Evolutionary conservation across 1,140 invertebrate species (phyloP).

Genomic region (Listronotus oregonensis): DNA sequence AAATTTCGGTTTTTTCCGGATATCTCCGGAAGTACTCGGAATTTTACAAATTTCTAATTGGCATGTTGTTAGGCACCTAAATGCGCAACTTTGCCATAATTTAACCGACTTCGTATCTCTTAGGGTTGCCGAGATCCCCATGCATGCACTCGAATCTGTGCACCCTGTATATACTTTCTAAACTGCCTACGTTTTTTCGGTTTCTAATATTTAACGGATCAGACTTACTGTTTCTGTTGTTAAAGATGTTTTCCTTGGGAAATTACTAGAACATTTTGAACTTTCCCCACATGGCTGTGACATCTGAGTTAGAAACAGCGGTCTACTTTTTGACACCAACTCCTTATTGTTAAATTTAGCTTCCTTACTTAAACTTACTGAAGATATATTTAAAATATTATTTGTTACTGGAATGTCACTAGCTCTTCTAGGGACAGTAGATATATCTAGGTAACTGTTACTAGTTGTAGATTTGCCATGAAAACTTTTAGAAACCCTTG

Average conservation of each 20-base stretch:
- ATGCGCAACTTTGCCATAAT: too few relatives aligned
- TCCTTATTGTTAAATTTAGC: background rate
- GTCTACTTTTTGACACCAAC: constrained; percentile 8
- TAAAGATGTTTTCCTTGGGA: constrained; percentile 35
- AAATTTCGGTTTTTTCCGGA: too few relatives aligned
- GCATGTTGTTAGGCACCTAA: too few relatives aligned
- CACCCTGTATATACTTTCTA: too few relatives aligned
- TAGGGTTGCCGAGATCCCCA: too few relatives aligned
- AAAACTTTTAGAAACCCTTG: constrained; percentile 57
- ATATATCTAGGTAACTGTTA: constrained; percentile 39
- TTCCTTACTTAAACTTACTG: background rate
- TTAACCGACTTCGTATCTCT: too few relatives aligned
- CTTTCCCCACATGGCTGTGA: constrained; percentile 31
- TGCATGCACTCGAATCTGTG: too few relatives aligned
- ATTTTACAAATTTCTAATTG: too few relatives aligned
- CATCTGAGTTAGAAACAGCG: constrained; percentile 35
- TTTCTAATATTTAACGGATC: too few relatives aligned
- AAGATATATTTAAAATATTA: background rate
- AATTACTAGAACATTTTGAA: constrained; percentile 1
- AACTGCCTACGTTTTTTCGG: too few relatives aligned
- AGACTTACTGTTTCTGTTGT: constrained; percentile 33
- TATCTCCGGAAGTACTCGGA: too few relatives aligned
- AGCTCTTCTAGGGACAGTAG: constrained; percentile 44
- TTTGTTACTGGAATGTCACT: constrained; percentile 45
- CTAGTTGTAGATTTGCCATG: constrained; percentile 53